Evolutionary conservation across 2,888 invertebrate genomes (phyloP).

Genomic region (Oxyteleia sp.): DNA sequence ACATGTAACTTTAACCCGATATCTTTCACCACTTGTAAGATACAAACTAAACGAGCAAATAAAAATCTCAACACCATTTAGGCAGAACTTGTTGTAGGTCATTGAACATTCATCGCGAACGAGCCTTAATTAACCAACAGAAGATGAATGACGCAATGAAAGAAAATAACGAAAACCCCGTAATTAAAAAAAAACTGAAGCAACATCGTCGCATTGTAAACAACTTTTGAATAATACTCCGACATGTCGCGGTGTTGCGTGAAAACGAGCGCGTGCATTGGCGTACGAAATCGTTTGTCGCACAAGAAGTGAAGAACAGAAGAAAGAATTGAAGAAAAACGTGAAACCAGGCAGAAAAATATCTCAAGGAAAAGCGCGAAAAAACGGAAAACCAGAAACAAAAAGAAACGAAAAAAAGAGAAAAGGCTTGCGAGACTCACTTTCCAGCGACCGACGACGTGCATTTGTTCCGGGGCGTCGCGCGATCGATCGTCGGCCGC

Average conservation of each 20-base stretch:
- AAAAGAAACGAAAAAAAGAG: conserved; percentile 8
- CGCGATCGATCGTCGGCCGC: conserved; percentile 30
- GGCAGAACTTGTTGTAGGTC: conserved; percentile 24
- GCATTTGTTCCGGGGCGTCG: neutral
- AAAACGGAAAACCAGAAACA: conserved; percentile 12
- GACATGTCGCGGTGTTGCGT: conserved; percentile 25
- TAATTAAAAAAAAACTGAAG: conserved; percentile 16
- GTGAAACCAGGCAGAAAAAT: neutral
- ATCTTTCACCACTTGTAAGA: neutral
- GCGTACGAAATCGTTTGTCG: conserved; percentile 18
- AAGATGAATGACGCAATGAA: conserved; percentile 33
- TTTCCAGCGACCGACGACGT: conserved; percentile 20
- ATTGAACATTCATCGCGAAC: conserved; percentile 32
- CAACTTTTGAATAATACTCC: conserved; percentile 28
- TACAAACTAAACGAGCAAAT: neutral
- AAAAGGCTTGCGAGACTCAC: conserved; percentile 47
- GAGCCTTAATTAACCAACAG: conserved; percentile 44
- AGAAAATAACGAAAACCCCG: conserved; percentile 2
- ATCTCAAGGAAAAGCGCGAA: neutral
- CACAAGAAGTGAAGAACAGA: conserved; percentile 7
- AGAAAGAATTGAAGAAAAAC: conserved; percentile 6
- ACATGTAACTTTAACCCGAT: no score
- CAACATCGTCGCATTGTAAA: conserved; percentile 30
- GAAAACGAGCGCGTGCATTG: conserved; percentile 20
- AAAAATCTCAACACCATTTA: conserved; percentile 32